These are phyloP conservation scores for Meloe dianella DNA, from an alignment of 2,888 invertebrate species.

Conservation along the genomic window DNA sequence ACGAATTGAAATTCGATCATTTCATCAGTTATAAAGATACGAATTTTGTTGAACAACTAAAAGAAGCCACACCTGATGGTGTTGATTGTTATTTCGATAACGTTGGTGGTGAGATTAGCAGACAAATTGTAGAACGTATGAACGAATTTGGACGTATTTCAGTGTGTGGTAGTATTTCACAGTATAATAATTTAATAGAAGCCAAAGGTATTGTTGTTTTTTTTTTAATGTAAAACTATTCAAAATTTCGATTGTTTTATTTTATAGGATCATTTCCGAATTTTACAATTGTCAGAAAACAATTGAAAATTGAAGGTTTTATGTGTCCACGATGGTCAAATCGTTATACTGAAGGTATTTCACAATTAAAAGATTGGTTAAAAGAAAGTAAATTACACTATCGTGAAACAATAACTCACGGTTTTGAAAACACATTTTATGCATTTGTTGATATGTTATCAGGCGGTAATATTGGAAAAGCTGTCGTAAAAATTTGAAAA, in stretches of 20 bases:
- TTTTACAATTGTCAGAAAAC: conserved; percentile 62
- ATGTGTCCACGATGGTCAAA: conserved; percentile 62
- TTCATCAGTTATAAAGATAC: conserved; percentile 76
- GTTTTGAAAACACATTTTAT: conserved; percentile 73
- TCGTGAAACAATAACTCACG: conserved; percentile 69
- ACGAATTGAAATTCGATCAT: conserved; percentile 70
- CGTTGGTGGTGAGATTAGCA: conserved; percentile 75
- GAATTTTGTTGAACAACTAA: conserved; percentile 63
- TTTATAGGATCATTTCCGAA: conserved; percentile 62
- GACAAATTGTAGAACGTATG: conserved; percentile 69
- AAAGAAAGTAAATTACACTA: conserved; percentile 70
- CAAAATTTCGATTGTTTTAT: not conserved
- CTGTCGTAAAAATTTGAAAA: conserved; percentile 64
- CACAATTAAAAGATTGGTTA: conserved; percentile 66
- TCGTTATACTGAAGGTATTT: conserved; percentile 64
- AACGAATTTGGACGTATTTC: conserved; percentile 70
- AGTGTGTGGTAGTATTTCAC: conserved; percentile 74
- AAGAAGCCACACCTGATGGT: conserved; percentile 70
- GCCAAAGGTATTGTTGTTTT: conserved; percentile 44
- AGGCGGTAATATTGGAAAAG: conserved; percentile 74
- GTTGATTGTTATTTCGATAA: conserved; percentile 81
- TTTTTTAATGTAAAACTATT: not conserved
- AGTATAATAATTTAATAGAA: conserved; percentile 63
- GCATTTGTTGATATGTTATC: conserved; percentile 68
- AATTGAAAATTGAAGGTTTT: conserved; percentile 71